Base-by-base conservation (phyloP, 1,140 invertebrate genomes). In the Drosophila takahashii region DNA sequence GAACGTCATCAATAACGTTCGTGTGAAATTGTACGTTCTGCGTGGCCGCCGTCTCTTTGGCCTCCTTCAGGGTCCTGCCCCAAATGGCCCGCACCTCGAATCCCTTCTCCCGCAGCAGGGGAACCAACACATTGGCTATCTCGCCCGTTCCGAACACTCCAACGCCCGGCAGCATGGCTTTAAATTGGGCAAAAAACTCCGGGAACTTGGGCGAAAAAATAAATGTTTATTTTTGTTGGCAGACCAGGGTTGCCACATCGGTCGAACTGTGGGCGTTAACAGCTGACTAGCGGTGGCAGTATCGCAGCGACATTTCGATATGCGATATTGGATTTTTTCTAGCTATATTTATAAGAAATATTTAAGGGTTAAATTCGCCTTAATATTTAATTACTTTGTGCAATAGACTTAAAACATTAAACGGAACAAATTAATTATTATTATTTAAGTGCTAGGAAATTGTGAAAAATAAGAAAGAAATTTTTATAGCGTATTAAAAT, bases 131-230 rank as follows among this genome's bases (percentile, higher is more conserved):
- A 92, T 95, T 96, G 0, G 98, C 97, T 34, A 97, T 95, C 80
- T 95, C 95, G 16, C 97, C 96, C 50, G 97, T 98, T 45, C 98
- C 98, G 93, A 99, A 99, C 10, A 99, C 96, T 71, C 98, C 98
- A 78, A 99, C 98, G 74, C 98, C 98, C 51, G 98, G 98, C 42
- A 91, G 59, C 90, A 90, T 90, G n/a, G 66, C 51, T 36, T 18
- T 37, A 42, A 56, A 9, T 32, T 50, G 41, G 59, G 36, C 15
- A 1, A 6, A 6, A 16, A 26, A 57, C 15, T 11, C 7, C 1
- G 15, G 18, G 11, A 62, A 15, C 11, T 44, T n/a, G 18, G 34
- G 15, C n/a, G 22, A 27, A 41, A 27, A 41, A 36, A 61, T 18
- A 11, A 39, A 47, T 52, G 37, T 66, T 41, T 34, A 36, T 51